A percentile compares a stretch with the other conserved stretches of the same genome.
Evolutionary conservation across 2,888 invertebrate genomes (phyloP).

Genomic region (Panorpa germanica): DNA sequence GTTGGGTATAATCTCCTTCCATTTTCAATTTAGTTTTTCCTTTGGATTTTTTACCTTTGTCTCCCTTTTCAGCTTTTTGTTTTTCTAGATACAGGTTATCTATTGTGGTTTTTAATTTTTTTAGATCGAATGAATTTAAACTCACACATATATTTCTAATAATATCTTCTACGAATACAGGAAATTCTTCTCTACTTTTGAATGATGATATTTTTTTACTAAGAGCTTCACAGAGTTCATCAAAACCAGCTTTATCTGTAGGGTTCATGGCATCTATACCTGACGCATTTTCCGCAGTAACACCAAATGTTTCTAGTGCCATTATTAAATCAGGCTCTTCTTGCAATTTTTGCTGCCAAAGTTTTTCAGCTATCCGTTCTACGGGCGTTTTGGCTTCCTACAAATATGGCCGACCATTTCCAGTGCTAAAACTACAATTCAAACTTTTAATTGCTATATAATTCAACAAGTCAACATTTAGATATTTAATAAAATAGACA

Average conservation of each 20-base stretch:
- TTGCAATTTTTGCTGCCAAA: constrained; percentile 60
- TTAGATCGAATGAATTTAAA: constrained; percentile 58
- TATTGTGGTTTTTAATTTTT: constrained; percentile 65
- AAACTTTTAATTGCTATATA: too few relatives aligned
- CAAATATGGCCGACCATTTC: too few relatives aligned
- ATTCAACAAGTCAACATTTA: too few relatives aligned
- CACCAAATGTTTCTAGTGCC: constrained; percentile 76
- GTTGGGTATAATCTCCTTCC: constrained; percentile 38
- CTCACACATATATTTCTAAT: constrained; percentile 56
- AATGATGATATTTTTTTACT: constrained; percentile 46
- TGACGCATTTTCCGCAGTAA: constrained; percentile 24
- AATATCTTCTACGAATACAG: constrained; percentile 60
- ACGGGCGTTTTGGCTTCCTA: too few relatives aligned
- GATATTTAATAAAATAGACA: too few relatives aligned
- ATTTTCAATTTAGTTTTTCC: constrained; percentile 65
- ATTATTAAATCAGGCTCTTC: constrained; percentile 75
- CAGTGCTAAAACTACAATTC: too few relatives aligned
- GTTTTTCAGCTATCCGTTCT: constrained; percentile 55
- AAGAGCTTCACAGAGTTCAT: constrained; percentile 52
- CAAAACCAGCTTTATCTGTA: constrained; percentile 59
- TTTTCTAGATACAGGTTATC: constrained; percentile 79
- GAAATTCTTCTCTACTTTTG: constrained; percentile 47
- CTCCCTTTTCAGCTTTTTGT: constrained; percentile 67
- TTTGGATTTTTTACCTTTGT: constrained; percentile 55
- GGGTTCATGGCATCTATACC: constrained; percentile 53